A percentile compares a stretch with the other conserved stretches of the same genome.
phyloP scores from a whole-genome alignment of 37 sponge, comb jelly and placozoan genomes.

The Chondrilla cf. caribensis region DNA sequence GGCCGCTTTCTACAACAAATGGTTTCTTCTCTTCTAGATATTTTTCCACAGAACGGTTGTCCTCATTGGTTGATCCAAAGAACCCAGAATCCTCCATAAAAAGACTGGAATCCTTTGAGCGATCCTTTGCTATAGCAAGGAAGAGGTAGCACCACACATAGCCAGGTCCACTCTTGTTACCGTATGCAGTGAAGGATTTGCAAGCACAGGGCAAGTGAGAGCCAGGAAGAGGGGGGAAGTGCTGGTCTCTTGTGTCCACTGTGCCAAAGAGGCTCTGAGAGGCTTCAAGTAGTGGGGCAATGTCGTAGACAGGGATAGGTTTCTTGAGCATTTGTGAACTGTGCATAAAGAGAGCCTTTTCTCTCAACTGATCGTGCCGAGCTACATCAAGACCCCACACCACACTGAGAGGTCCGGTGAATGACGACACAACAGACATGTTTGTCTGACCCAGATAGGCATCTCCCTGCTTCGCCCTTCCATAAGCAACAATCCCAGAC shows the following conservation, averaged over 20 bases:
- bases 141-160: slow-evolving; percentile 14
- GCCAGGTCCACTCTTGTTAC: neutral
- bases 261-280: slow-evolving; percentile 6
- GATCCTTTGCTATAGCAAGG: slow-evolving; percentile 11
- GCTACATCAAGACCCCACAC: slow-evolving; percentile 9
- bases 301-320: neutral
- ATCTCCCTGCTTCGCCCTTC: neutral
- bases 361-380: neutral
- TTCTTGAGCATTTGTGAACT: neutral
- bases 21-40: neutral
- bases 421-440: slow-evolving; percentile 10
- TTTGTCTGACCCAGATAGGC: slow-evolving; percentile 13
- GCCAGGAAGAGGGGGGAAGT: slow-evolving; percentile 18
- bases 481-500: slow-evolving; percentile 6
- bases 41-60: neutral
- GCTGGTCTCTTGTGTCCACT: neutral
- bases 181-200: neutral
- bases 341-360: neutral
- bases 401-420: slow-evolving; percentile 7
- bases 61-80: neutral
- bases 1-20: neutral
- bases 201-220: slow-evolving; percentile 26
- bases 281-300: slow-evolving; percentile 12
- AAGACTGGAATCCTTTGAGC: neutral
- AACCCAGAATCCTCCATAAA: slow-evolving; percentile 27